Percentiles rank a stretch among this genome's conserved stretches.
Evolutionary conservation across 2,113 vertebrate species (phyloP).

Genomic region (Phyllostomus hastatus): DNA sequence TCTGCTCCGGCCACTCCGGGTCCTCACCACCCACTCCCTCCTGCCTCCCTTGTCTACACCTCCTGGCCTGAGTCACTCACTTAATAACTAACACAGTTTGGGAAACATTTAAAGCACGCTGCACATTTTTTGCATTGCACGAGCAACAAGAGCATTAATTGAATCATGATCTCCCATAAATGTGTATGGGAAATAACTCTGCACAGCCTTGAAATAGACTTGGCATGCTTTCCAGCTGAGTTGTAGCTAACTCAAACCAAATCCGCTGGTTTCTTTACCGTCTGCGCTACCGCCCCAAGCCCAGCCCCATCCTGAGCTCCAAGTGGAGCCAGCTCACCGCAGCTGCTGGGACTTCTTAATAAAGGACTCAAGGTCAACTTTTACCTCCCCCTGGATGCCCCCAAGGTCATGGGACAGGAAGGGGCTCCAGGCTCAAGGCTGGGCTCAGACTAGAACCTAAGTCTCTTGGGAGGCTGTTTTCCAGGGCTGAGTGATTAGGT

Average conservation of each 20-base stretch:
- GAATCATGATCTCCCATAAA: constrained; percentile 61
- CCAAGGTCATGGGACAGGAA: not conserved
- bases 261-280: not conserved
- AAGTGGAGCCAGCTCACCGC: fast-evolving
- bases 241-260: not conserved
- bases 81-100: constrained; percentile 56
- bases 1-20: not conserved
- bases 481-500: not conserved
- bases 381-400: not conserved
- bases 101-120: not conserved
- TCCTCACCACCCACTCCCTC: fast-evolving
- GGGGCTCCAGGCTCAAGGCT: not conserved
- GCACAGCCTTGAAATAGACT: constrained; percentile 10
- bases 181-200: constrained; percentile 34
- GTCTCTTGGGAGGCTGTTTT: no score
- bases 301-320: not conserved
- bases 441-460: no score
- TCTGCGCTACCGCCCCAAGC: not conserved
- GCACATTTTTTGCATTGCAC: constrained; percentile 60
- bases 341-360: not conserved
- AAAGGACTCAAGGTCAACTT: not conserved
- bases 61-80: not conserved
- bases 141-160: constrained; percentile 65
- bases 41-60: not conserved
- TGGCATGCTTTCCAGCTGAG: not conserved